Evolutionary conservation across 2,113 vertebrate genomes (phyloP).

Genomic region (Thermophis baileyi): DNA sequence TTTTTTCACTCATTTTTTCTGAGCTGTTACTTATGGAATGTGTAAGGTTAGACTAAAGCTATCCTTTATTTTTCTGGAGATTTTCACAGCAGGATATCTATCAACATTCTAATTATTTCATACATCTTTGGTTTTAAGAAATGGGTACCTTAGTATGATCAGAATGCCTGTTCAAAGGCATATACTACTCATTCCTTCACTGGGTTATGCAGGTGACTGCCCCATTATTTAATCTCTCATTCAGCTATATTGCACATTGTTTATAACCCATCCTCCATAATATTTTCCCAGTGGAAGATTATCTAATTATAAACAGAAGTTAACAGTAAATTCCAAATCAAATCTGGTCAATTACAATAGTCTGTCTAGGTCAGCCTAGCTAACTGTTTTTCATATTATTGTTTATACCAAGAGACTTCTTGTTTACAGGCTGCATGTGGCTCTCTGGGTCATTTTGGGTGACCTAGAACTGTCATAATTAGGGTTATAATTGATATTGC

Average conservation of each 20-base stretch:
- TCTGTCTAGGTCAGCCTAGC: background rate
- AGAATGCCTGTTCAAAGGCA: background rate
- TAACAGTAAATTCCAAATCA: background rate
- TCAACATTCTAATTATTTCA: background rate
- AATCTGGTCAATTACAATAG: too few species aligned
- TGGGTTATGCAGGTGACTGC: background rate
- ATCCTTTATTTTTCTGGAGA: background rate
- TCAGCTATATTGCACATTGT: background rate
- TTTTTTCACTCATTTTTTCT: background rate
- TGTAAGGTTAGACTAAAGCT: background rate
- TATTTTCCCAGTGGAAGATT: background rate
- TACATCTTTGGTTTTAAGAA: background rate
- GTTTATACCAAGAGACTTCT: background rate
- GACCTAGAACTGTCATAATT: background rate
- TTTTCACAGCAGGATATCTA: background rate
- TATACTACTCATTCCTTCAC: background rate
- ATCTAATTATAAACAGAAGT: background rate
- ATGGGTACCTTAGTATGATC: background rate
- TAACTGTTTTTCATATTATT: background rate
- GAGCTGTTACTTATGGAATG: background rate
- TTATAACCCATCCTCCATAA: background rate
- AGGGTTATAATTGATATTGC: background rate
- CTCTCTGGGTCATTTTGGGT: background rate
- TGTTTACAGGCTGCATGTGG: background rate
- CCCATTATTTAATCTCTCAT: background rate